Percentiles rank a stretch among this genome's conserved stretches.
phyloP scores from a whole-genome alignment of 2,888 invertebrate species.

The Hybos culiciformis region DNA sequence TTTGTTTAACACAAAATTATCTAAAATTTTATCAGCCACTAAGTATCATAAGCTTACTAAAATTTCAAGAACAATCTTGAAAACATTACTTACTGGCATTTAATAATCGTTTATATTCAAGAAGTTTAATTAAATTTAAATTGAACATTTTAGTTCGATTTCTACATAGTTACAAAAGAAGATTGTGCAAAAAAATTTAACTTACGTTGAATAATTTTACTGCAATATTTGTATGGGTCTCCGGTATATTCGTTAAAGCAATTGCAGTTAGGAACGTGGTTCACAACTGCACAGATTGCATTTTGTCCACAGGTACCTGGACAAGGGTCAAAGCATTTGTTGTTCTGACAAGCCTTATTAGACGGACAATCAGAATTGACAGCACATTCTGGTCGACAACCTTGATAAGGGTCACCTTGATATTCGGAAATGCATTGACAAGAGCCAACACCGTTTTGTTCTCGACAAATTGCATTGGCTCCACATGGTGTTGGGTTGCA shows the following conservation, averaged over 20 bases:
- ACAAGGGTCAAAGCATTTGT: conserved; percentile 70
- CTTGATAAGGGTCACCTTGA: conserved; percentile 47
- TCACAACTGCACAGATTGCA: conserved; percentile 58
- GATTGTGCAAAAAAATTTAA: not conserved
- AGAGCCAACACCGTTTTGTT: conserved; percentile 43
- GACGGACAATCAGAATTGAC: conserved; percentile 64
- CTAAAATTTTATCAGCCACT: not conserved
- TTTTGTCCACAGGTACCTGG: conserved; percentile 59
- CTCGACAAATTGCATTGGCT: conserved; percentile 55
- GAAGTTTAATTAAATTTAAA: not conserved
- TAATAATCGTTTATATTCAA: not conserved
- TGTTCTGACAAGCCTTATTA: conserved; percentile 57
- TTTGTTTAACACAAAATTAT: too few species aligned
- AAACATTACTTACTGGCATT: not conserved
- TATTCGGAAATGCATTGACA: conserved; percentile 53
- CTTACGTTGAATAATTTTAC: conserved; percentile 42
- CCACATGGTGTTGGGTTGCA: conserved; percentile 68
- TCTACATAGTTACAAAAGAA: not conserved
- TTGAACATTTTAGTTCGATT: not conserved
- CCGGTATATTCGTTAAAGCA: conserved; percentile 54
- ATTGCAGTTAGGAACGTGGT: conserved; percentile 59
- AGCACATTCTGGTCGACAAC: conserved; percentile 68
- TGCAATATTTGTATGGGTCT: conserved; percentile 56
- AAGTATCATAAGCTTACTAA: not conserved
- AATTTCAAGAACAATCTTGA: not conserved